Evolutionary conservation across 2,797 vertebrate genomes (phyloP).

Genomic region (Chaenodraco wilsoni): DNA sequence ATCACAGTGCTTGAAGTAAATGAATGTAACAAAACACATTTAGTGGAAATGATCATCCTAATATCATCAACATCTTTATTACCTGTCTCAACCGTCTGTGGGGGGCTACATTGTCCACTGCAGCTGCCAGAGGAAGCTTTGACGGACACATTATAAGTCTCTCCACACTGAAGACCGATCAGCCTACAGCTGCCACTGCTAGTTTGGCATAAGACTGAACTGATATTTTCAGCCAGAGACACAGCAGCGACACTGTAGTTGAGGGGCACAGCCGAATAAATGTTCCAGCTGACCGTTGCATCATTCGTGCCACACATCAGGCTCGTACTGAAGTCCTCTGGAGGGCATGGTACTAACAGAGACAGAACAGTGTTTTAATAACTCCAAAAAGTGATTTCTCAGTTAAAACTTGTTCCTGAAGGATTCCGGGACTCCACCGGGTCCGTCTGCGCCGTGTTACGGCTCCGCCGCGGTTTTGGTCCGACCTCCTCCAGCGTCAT

Average conservation of each 20-base stretch:
- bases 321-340: slow-evolving; percentile 54
- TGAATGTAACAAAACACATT: not conserved
- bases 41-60: not conserved
- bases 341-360: slow-evolving; percentile 73
- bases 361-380: slow-evolving; percentile 15
- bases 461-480: too few relatives aligned
- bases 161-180: slow-evolving; percentile 72
- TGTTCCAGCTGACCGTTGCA: slow-evolving; percentile 71
- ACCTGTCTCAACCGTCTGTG: slow-evolving; percentile 70
- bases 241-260: slow-evolving; percentile 67
- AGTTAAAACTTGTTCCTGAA: not conserved
- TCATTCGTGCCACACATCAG: slow-evolving; percentile 62
- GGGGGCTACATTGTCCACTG: slow-evolving; percentile 51
- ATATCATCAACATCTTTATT: slow-evolving; percentile 8
- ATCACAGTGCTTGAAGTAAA: slow-evolving; percentile 6
- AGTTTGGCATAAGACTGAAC: slow-evolving; percentile 55
- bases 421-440: too few relatives aligned
- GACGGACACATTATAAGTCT: slow-evolving; percentile 67
- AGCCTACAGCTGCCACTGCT: slow-evolving; percentile 63
- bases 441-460: too few relatives aligned
- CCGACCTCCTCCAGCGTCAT: too few relatives aligned
- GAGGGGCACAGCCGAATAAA: slow-evolving; percentile 27
- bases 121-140: slow-evolving; percentile 67
- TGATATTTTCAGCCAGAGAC: slow-evolving; percentile 25
- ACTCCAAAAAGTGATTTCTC: not conserved